Conservation (phyloP, 2,113 vertebrate species). For the Centropus bengalensis region DNA sequence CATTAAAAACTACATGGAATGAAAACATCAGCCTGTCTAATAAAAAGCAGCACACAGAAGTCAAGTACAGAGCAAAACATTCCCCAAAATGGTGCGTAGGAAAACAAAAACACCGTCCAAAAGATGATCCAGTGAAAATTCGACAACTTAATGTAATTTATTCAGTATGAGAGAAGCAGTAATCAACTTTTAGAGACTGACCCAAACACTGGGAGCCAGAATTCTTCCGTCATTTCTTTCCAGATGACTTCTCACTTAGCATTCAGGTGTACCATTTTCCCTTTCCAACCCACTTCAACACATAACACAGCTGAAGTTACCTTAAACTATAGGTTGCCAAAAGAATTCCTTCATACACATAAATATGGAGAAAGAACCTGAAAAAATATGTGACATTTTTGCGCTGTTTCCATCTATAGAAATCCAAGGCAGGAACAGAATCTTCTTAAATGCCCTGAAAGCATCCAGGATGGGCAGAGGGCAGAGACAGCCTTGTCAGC, state of each 20-base stretch:
- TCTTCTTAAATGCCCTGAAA: neutral
- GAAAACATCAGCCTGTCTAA: neutral
- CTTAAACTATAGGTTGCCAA: accelerated
- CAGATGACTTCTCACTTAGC: neutral
- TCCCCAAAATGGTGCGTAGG: neutral
- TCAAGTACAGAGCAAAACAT: neutral
- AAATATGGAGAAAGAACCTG: neutral
- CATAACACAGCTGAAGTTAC: neutral
- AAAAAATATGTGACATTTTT: neutral
- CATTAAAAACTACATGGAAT: neutral
- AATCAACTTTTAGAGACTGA: neutral
- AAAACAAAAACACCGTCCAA: neutral
- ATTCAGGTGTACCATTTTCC: neutral
- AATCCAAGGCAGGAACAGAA: neutral
- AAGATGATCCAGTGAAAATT: neutral
- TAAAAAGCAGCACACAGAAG: neutral
- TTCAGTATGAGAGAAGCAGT: neutral
- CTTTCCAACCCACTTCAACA: neutral
- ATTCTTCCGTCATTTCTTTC: neutral
- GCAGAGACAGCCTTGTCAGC: neutral
- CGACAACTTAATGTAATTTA: neutral
- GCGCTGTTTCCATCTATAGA: neutral
- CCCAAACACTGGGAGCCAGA: neutral
- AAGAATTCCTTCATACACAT: neutral
- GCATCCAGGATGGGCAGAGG: neutral